phyloP scores from a whole-genome alignment of 2,797 vertebrate species.

The Dipus sagitta region DNA sequence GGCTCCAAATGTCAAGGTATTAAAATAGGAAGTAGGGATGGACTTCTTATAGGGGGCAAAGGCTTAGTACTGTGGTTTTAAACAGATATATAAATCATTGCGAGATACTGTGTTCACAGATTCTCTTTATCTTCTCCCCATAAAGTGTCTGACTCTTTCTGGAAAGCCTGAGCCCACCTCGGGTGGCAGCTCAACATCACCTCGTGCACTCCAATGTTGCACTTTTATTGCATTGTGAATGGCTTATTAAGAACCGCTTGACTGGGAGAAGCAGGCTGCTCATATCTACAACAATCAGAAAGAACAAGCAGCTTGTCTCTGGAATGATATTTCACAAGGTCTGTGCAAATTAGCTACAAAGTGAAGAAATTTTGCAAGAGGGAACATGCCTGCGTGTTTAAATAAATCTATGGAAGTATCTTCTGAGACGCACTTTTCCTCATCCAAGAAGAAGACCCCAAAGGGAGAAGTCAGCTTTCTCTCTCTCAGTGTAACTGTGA shows the following conservation, averaged over 20 bases:
- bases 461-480: not conserved
- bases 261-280: not conserved
- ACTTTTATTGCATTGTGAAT: not conserved
- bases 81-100: not conserved
- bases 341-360: conserved; percentile 20
- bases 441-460: not conserved
- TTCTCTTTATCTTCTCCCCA: conserved; percentile 44
- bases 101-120: not conserved
- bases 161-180: conserved; percentile 32
- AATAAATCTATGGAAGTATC: not conserved
- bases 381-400: not conserved
- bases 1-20: not conserved
- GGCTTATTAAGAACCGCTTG: not conserved
- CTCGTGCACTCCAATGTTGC: not conserved
- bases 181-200: not conserved
- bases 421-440: not conserved
- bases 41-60: accelerated
- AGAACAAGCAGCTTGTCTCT: not conserved
- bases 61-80: not conserved
- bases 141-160: not conserved
- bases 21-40: not conserved
- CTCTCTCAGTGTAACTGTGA: not conserved
- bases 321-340: not conserved
- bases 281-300: conserved; percentile 9
- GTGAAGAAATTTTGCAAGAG: not conserved